phyloP scores from a whole-genome alignment of 2,113 vertebrate genomes.

The human region DNA sequence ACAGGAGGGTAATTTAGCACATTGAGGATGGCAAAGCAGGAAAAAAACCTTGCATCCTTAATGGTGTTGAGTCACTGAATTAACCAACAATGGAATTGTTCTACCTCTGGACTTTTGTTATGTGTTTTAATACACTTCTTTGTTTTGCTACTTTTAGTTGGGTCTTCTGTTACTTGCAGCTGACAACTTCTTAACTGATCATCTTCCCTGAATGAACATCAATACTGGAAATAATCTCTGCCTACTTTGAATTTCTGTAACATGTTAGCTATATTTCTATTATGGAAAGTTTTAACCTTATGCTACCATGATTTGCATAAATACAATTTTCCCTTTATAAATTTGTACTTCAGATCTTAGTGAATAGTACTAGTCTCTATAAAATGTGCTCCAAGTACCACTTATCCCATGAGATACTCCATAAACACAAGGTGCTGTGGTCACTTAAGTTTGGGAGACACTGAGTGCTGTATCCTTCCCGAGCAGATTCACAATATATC shows the following conservation, averaged over 20 bases:
- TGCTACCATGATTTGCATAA: neutral
- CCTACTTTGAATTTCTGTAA: neutral
- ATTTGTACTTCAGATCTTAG: neutral
- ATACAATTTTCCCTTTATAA: neutral
- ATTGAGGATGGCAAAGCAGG: neutral
- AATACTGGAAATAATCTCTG: neutral
- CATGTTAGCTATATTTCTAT: neutral
- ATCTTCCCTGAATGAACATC: neutral
- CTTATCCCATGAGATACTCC: neutral
- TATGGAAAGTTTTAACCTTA: neutral
- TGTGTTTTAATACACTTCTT: neutral
- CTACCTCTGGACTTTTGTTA: neutral
- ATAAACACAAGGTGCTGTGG: neutral
- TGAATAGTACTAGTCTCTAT: neutral
- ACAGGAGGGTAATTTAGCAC: neutral
- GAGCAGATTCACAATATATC: neutral
- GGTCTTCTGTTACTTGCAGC: neutral
- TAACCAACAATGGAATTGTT: neutral
- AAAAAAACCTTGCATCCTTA: neutral
- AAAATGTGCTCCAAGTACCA: neutral
- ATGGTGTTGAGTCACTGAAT: neutral
- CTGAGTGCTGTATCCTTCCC: neutral
- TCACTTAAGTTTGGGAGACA: neutral
- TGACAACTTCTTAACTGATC: neutral
- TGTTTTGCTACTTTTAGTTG: neutral